Percentiles rank a stretch among this genome's conserved stretches.
Evolutionary conservation across 2,797 vertebrate genomes (phyloP).

Genomic region (Phalloptychus januarius): DNA sequence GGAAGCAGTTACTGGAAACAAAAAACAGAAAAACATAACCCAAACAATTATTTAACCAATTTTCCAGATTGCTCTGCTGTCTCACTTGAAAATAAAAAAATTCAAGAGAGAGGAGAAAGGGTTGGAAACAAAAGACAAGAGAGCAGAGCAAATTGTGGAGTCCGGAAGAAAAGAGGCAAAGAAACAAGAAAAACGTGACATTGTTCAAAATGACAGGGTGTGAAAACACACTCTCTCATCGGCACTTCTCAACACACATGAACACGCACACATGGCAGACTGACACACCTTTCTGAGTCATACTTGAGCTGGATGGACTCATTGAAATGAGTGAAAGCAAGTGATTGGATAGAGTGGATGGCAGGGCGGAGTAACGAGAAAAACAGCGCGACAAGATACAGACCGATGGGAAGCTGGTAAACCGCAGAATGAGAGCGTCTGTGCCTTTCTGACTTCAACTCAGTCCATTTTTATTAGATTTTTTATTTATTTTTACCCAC

Average conservation of each 20-base stretch:
- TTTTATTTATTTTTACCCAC: not conserved
- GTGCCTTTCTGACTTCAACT: slow-evolving; percentile 11
- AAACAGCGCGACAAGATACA: slow-evolving; percentile 63
- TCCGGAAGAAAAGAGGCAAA: slow-evolving; percentile 60
- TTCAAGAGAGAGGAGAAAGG: slow-evolving; percentile 51
- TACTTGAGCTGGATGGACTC: slow-evolving; percentile 85
- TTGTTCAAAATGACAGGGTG: slow-evolving; percentile 76
- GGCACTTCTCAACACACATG: slow-evolving; percentile 38
- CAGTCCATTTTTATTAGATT: not conserved
- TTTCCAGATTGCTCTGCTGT: slow-evolving; percentile 76
- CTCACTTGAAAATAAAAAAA: slow-evolving; percentile 40
- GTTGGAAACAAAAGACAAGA: slow-evolving; percentile 27
- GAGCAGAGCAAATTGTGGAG: slow-evolving; percentile 66
- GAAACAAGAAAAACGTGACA: slow-evolving; percentile 68
- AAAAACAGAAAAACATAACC: slow-evolving; percentile 37
- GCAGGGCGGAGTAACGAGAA: slow-evolving; percentile 67
- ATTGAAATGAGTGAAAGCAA: slow-evolving; percentile 80
- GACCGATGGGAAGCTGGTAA: slow-evolving; percentile 66
- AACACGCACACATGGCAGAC: slow-evolving; percentile 72
- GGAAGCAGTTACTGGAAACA: slow-evolving; percentile 52
- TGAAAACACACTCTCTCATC: slow-evolving; percentile 53
- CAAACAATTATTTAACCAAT: slow-evolving; percentile 57
- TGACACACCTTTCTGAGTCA: slow-evolving; percentile 89
- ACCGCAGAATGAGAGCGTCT: slow-evolving; percentile 36
- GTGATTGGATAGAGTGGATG: slow-evolving; percentile 74